These are phyloP conservation scores for Avahi laniger DNA, from an alignment of 2,797 vertebrate genomes.

Conservation along the genomic window DNA sequence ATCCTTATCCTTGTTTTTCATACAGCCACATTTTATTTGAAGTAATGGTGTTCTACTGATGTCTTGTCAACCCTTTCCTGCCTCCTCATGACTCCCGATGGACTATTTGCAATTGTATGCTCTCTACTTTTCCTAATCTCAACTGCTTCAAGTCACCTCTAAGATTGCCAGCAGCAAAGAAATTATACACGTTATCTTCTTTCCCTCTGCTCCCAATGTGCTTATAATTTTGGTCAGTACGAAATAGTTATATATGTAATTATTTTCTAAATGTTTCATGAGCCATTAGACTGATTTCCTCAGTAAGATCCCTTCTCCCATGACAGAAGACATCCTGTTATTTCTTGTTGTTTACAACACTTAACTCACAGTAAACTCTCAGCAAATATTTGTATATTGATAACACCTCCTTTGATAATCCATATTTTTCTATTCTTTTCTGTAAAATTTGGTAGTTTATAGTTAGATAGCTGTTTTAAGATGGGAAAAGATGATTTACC, in stretches of 20 bases:
- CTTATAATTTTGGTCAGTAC: background rate
- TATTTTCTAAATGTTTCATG: slow-evolving; percentile 39
- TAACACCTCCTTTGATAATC: background rate
- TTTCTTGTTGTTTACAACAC: background rate
- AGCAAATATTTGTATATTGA: background rate
- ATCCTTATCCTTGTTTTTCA: background rate
- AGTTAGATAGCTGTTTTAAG: background rate
- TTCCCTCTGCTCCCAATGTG: background rate
- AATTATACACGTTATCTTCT: background rate
- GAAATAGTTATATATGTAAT: background rate
- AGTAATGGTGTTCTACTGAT: background rate
- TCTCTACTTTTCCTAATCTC: background rate
- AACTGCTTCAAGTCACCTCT: background rate
- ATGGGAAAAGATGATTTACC: background rate
- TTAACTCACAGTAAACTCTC: background rate
- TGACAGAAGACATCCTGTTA: background rate
- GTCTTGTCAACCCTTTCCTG: background rate
- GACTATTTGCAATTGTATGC: background rate
- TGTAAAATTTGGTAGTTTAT: background rate
- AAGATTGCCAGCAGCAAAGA: background rate
- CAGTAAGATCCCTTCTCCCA: background rate
- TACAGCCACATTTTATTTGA: background rate
- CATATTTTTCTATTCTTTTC: background rate
- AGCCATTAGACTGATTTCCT: background rate
- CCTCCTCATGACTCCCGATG: background rate